Evolutionary conservation across 2,113 vertebrate species (phyloP), one percentile per base, ranked within the genome.

Genomic region (Galeopterus variegatus): DNA sequence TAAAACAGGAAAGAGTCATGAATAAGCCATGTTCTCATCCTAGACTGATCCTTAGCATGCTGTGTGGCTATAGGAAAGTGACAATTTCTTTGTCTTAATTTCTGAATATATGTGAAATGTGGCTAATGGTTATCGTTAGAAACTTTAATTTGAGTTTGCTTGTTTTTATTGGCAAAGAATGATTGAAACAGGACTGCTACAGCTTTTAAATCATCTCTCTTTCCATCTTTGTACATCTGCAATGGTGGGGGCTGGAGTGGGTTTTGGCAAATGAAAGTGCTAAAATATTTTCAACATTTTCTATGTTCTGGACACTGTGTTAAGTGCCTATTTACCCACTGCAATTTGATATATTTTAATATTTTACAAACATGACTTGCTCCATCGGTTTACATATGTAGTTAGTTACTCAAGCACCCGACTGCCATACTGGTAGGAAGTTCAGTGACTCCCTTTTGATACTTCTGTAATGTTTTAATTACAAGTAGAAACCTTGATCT

Each of bases 161-260:
- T 85, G 33, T n/a, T 88, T 76, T 31, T 70, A n/a, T 73, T 88
- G 75, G 48, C 4, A 56, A 77, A 77, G 24, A n/a, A 15, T 41
- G 62, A 56, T 14, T 36, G 11, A 41, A 45, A 58, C 23, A 83
- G 33, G 36, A 56, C 48, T 1, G 67, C 9, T 15, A 13, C 26
- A 75, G 8, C 65, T 80, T 54, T 90, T 23, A 94, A 69, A 64
- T 33, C 3, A 0, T 50, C 23, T 79, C 0, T 81, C 12, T 58
- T 8, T 50, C 19, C 8, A 24, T 3, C 5, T 56, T 9, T 17
- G 18, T 56, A 0, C 1, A 18, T 72, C 15, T 64, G 0, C 13
- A 72, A 23, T 24, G 56, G 21, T 31, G 21, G 1, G 28, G n/a
- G 4, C 31, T 19, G 36, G 28, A 4, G 36, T 21, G 33, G 31